Evolutionary conservation across 1,140 invertebrate species (phyloP).

Genomic region (Cataglyphis hispanica): DNA sequence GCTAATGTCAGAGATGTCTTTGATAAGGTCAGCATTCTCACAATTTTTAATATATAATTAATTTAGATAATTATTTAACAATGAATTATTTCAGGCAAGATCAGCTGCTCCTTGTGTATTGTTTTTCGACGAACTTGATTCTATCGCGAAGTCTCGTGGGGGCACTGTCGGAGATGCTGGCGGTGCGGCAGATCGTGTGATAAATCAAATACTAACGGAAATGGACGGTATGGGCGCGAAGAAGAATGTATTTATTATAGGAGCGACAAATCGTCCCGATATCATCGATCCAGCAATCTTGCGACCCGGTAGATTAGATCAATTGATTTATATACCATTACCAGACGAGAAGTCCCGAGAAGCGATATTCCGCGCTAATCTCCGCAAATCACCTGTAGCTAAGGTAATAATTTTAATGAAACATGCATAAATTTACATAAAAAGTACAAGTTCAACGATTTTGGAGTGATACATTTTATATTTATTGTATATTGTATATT

Average conservation of each 20-base stretch:
- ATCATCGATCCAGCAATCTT: slow-evolving; percentile 99
- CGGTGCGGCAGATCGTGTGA: slow-evolving; percentile 99
- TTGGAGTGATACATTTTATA: neutral
- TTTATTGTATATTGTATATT: neutral
- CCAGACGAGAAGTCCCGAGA: slow-evolving; percentile 99
- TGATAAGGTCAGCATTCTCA: slow-evolving; percentile 92
- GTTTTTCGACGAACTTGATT: slow-evolving; percentile 99
- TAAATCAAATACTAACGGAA: slow-evolving; percentile 99
- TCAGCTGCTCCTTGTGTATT: slow-evolving; percentile 99
- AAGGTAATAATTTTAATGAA: slow-evolving; percentile 83
- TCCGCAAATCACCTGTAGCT: slow-evolving; percentile 98
- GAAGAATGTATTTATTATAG: slow-evolving; percentile 99
- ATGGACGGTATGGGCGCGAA: slow-evolving; percentile 99
- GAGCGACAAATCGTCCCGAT: slow-evolving; percentile 97
- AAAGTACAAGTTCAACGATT: neutral
- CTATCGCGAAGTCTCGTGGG: slow-evolving; percentile 99
- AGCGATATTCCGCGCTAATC: slow-evolving; percentile 97
- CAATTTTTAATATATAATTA: neutral
- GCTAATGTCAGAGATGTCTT: slow-evolving; percentile 99
- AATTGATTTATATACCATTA: slow-evolving; percentile 99
- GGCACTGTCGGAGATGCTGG: slow-evolving; percentile 99
- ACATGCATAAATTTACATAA: neutral
- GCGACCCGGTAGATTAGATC: slow-evolving; percentile 98
- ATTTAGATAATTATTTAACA: neutral
- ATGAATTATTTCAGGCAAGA: slow-evolving; percentile 90